Conservation (phyloP, 2,888 invertebrate species). For the Eupithecia pulchellata region DNA sequence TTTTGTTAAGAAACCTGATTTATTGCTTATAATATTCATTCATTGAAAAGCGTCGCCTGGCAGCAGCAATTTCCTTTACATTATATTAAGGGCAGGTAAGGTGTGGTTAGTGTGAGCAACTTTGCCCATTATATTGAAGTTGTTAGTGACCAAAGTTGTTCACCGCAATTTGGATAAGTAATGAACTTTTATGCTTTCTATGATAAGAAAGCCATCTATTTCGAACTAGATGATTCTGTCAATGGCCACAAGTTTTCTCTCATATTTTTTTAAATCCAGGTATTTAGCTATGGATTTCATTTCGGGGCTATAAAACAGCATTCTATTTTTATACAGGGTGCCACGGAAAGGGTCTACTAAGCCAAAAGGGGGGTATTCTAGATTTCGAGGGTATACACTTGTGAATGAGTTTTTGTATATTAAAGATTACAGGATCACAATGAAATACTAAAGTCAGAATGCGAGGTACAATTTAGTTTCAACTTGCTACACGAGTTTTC, state of each 20-base stretch:
- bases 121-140: not conserved
- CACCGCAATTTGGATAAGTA: not conserved
- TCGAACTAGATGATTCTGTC: not conserved
- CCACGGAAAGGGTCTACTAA: no score
- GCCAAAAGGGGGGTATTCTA: no score
- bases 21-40: constrained; percentile 52
- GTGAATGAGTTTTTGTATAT: no score
- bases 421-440: not conserved
- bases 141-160: not conserved
- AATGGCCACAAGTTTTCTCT: no score
- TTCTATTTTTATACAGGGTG: no score
- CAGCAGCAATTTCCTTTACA: constrained; percentile 47
- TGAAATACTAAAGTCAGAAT: not conserved
- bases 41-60: constrained; percentile 52
- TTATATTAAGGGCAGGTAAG: constrained; percentile 13
- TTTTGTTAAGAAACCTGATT: constrained; percentile 49
- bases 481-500: not conserved
- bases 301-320: no score
- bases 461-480: not conserved
- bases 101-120: not conserved
- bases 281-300: no score
- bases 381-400: no score
- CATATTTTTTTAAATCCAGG: no score
- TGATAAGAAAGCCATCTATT: not conserved
- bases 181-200: not conserved